A percentile compares a stretch with the other conserved stretches of the same genome.
These are phyloP conservation scores for Chrysomela aeneicollis DNA, from an alignment of 2,888 invertebrate genomes.

Conservation along the genomic window DNA sequence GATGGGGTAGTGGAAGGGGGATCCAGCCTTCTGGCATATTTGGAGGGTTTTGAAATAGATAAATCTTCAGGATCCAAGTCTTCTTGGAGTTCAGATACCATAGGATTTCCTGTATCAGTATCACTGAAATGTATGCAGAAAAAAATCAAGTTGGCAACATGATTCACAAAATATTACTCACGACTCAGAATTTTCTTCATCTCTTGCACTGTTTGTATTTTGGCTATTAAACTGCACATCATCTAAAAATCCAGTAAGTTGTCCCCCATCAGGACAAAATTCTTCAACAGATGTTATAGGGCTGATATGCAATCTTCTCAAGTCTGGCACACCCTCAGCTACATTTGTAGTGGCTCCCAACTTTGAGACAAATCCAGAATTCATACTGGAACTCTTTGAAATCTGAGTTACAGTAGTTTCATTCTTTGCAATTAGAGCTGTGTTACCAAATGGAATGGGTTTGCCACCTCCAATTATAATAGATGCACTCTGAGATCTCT, in stretches of 20 bases:
- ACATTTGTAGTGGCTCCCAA: slow-evolving; percentile 56
- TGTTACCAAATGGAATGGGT: slow-evolving; percentile 58
- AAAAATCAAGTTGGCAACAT: background rate
- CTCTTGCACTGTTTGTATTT: slow-evolving; percentile 56
- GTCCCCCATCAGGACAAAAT: slow-evolving; percentile 79
- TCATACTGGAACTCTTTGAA: slow-evolving; percentile 55
- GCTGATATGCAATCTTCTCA: slow-evolving; percentile 52
- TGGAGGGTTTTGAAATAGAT: slow-evolving; percentile 51
- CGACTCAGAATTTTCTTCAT: slow-evolving; percentile 66
- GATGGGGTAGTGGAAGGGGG: slow-evolving; percentile 34
- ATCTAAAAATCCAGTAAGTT: slow-evolving; percentile 77
- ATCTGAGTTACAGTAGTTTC: slow-evolving; percentile 31
- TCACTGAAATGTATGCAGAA: slow-evolving; percentile 65
- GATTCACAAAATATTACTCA: slow-evolving; percentile 46
- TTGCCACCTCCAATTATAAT: slow-evolving; percentile 61
- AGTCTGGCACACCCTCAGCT: slow-evolving; percentile 54
- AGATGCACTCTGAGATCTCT: slow-evolving; percentile 59
- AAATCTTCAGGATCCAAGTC: slow-evolving; percentile 77
- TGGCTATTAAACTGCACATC: slow-evolving; percentile 64
- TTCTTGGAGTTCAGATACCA: slow-evolving; percentile 85
- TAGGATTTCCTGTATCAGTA: slow-evolving; percentile 76
- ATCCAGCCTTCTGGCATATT: slow-evolving; percentile 55
- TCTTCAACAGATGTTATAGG: slow-evolving; percentile 71
- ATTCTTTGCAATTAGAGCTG: slow-evolving; percentile 31
- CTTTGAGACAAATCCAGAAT: slow-evolving; percentile 55